Evolutionary conservation across 1,140 invertebrate genomes (phyloP).

Genomic region (Psix sp.): DNA sequence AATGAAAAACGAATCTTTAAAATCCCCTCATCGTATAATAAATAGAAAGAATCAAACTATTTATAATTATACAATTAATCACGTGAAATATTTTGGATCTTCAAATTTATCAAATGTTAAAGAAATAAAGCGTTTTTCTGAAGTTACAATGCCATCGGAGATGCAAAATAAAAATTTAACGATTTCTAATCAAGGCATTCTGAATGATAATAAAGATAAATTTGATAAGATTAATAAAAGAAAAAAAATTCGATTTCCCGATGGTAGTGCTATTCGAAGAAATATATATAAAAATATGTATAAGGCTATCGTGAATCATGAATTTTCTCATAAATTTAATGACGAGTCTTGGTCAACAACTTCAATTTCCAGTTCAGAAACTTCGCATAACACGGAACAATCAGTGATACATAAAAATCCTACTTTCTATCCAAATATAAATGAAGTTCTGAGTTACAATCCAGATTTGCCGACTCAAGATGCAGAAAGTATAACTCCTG

Average conservation of each 20-base stretch:
- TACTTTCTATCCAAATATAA: too few relatives aligned
- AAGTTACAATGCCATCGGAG: slow-evolving; percentile 19
- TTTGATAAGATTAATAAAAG: slow-evolving; percentile 23
- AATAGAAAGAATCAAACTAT: not conserved
- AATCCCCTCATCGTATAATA: not conserved
- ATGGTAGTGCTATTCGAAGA: slow-evolving; percentile 13
- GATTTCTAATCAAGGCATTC: slow-evolving; percentile 2
- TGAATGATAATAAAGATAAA: slow-evolving; percentile 7
- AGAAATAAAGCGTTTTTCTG: slow-evolving; percentile 39
- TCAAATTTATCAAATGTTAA: slow-evolving; percentile 27
- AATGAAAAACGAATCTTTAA: too few relatives aligned
- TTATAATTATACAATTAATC: not conserved
- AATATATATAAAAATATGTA: slow-evolving; percentile 1
- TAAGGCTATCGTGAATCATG: too few relatives aligned
- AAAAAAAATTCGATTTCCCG: slow-evolving; percentile 36
- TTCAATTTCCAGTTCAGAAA: too few relatives aligned
- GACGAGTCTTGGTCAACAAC: too few relatives aligned
- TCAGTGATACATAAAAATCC: too few relatives aligned
- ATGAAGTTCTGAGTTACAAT: not conserved
- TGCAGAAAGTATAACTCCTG: slow-evolving; percentile 4
- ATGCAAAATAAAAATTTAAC: not conserved
- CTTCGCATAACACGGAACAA: too few relatives aligned
- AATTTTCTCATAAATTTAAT: too few relatives aligned
- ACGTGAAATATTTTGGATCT: not conserved
- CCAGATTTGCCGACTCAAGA: not conserved